Percentiles rank a stretch among this genome's conserved stretches.
These are phyloP conservation scores for Ctenoplectra terminalis DNA, from an alignment of 1,140 invertebrate genomes.

Conservation along the genomic window DNA sequence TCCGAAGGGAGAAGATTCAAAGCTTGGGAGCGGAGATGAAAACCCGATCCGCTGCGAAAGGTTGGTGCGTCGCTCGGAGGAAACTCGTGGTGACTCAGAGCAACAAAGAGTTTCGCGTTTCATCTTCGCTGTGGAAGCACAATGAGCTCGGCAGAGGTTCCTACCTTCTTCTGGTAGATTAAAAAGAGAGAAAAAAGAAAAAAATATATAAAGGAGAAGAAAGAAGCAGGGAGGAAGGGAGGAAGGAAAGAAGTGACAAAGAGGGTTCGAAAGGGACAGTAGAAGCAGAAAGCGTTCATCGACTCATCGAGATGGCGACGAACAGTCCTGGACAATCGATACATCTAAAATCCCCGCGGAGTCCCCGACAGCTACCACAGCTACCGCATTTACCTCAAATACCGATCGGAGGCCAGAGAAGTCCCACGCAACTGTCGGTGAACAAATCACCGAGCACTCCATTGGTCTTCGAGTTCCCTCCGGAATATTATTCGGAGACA, in stretches of 20 bases:
- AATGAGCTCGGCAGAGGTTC: constrained; percentile 3
- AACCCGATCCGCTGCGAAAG: background rate
- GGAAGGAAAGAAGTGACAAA: rapidly evolving
- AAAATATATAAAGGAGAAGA: background rate
- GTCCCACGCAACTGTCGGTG: constrained; percentile 52
- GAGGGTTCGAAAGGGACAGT: too few relatives aligned
- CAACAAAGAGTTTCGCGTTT: constrained; percentile 18
- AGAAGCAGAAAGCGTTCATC: background rate
- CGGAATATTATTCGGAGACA: constrained; percentile 70
- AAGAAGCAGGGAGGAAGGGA: background rate
- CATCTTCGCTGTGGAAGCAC: background rate
- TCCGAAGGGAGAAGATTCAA: background rate
- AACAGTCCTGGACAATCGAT: constrained; percentile 67
- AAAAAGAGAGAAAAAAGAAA: background rate
- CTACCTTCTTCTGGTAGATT: background rate
- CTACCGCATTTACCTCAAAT: constrained; percentile 39
- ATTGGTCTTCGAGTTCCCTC: constrained; percentile 76
- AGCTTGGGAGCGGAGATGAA: background rate
- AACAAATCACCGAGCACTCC: constrained; percentile 72
- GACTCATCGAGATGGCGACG: constrained; percentile 49
- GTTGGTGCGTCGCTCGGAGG: background rate
- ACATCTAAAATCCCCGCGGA: constrained; percentile 59
- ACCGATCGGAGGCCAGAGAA: constrained; percentile 60
- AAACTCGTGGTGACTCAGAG: background rate
- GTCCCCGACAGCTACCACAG: constrained; percentile 60